Base-by-base conservation (phyloP, 2,888 invertebrate species). In the Napeogenes sylphis region DNA sequence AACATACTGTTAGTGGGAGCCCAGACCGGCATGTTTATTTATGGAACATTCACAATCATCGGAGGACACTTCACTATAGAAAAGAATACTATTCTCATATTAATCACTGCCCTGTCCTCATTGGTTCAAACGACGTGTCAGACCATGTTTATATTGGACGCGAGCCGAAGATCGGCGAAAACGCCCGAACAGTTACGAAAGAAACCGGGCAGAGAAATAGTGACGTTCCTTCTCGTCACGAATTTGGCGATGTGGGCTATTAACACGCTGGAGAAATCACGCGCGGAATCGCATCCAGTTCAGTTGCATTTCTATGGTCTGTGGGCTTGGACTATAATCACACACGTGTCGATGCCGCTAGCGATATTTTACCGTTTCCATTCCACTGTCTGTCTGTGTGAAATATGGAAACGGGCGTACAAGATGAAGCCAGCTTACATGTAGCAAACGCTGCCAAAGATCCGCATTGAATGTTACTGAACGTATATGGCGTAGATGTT, bases 311-410 rank as follows among this genome's bases (percentile, higher is more conserved):
- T 98, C 86, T 98, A 97, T 76, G 97, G 97, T 0, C 90, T 96
- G 47, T 97, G 97, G 97, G 97, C 97, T 45, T 98, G 98, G 98
- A 97, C 97, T 13, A 97, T 98, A 66, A 97, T 98, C 66, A 97
- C 97, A 0, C 97, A 98, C 78, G 96, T 98, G 2, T 97, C 97
- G 2, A 97, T 97, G 95, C 98, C 98, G 0, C 75, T 94, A 74
- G 97, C 97, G 1, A 98, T 98, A 67, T 98, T 98, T 87, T 98
- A 97, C 87, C 92, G 98, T 65, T 98, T 98, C 85, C 98, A 98
- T 81, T 97, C 97, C 54, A 97, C 98, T 0, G 98, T 98, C 2
- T 98, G 98, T 80, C 91, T 98, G 64, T 98, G 98, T 83, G 98
- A 98, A 86, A 97, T 98, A 75, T 98, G 98, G 98, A 98, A 98